A percentile compares a stretch with the other conserved stretches of the same genome.
Evolutionary conservation across 2,888 invertebrate genomes (phyloP).

Genomic region (Scaptomyza cyrtandrae): DNA sequence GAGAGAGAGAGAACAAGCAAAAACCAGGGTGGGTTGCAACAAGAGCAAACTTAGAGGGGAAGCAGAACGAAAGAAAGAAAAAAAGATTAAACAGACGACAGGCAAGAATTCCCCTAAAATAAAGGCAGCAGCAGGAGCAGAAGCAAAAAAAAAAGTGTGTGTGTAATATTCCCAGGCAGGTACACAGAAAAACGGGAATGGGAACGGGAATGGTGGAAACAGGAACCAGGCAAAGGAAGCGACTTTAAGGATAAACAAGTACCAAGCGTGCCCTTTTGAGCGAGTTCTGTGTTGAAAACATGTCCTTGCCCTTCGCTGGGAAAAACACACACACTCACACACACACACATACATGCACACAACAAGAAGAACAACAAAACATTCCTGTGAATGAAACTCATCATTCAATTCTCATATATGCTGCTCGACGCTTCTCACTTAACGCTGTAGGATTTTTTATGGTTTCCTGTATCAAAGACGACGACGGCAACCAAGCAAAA

Average conservation of each 20-base stretch:
- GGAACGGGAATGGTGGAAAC: constrained; percentile 23
- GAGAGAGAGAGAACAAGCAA: not conserved
- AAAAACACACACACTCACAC: constrained; percentile 35
- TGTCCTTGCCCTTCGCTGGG: constrained; percentile 49
- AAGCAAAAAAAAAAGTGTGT: constrained; percentile 21
- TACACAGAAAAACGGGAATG: constrained; percentile 46
- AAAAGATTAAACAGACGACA: constrained; percentile 18
- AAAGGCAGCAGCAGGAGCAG: constrained; percentile 21
- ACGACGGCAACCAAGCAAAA: constrained; percentile 51
- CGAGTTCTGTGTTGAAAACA: constrained; percentile 15
- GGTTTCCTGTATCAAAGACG: constrained; percentile 78
- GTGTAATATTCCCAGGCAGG: constrained; percentile 73
- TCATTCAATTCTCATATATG: constrained; percentile 74
- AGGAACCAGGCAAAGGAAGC: constrained; percentile 52
- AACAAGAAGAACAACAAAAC: not conserved
- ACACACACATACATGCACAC: constrained; percentile 24
- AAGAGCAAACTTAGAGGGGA: constrained; percentile 14
- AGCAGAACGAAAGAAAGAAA: constrained; percentile 1
- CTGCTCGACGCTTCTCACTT: constrained; percentile 42
- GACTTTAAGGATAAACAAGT: constrained; percentile 63
- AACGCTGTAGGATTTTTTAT: constrained; percentile 75
- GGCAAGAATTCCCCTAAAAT: constrained; percentile 57
- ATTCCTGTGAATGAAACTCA: constrained; percentile 76
- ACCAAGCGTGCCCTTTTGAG: constrained; percentile 34
- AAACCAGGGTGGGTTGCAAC: constrained; percentile 28